These are phyloP conservation scores for Heteropelma amictum DNA, from an alignment of 2,888 invertebrate species.

Conservation along the genomic window DNA sequence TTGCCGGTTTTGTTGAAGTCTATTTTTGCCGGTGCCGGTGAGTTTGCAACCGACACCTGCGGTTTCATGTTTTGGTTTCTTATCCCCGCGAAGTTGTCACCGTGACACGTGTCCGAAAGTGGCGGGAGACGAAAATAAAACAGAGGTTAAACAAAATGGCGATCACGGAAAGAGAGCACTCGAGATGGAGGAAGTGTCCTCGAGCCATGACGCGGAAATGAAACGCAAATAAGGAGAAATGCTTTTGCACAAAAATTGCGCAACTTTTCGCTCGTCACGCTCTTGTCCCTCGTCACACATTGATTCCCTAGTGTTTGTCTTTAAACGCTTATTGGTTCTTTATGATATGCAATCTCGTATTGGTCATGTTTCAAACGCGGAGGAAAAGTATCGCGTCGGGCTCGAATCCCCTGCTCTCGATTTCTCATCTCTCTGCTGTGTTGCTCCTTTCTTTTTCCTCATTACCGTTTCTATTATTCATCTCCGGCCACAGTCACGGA, in stretches of 20 bases:
- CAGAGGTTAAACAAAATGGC: neutral
- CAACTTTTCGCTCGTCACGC: constrained; percentile 27
- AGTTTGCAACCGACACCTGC: constrained; percentile 59
- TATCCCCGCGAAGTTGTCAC: constrained; percentile 11
- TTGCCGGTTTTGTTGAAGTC: constrained; percentile 53
- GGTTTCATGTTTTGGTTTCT: neutral
- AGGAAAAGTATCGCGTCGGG: constrained; percentile 19
- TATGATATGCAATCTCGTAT: constrained; percentile 62
- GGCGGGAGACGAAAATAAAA: neutral
- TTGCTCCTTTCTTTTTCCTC: constrained; percentile 16
- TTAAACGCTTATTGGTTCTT: constrained; percentile 61
- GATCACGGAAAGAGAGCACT: neutral
- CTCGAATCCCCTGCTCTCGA: neutral
- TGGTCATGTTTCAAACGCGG: constrained; percentile 55
- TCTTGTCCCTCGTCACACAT: constrained; percentile 1
- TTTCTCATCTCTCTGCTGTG: neutral
- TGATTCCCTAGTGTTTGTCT: constrained; percentile 62
- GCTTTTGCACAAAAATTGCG: neutral
- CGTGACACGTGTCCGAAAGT: neutral
- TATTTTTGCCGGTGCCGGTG: constrained; percentile 53
- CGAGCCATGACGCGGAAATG: neutral
- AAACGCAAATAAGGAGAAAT: neutral
- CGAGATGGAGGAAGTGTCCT: neutral
- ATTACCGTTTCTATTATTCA: constrained; percentile 11
- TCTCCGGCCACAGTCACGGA: neutral